These are phyloP conservation scores for Psylliodes chrysocephalus DNA, from an alignment of 2,888 invertebrate species.

Conservation along the genomic window DNA sequence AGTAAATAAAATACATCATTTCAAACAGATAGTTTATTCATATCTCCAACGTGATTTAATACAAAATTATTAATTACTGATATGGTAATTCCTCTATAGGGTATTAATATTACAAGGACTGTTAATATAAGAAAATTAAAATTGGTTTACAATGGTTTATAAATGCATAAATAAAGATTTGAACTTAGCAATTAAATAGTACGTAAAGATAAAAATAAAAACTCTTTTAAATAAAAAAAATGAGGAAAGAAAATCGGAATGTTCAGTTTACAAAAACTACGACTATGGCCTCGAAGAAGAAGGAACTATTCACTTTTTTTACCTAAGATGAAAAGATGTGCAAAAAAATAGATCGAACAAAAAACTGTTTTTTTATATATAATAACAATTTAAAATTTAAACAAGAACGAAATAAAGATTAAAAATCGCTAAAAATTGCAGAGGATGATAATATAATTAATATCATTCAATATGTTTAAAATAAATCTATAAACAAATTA, in stretches of 20 bases:
- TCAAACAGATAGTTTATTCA: constrained; percentile 15
- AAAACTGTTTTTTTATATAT: too few species aligned
- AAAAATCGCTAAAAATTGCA: too few species aligned
- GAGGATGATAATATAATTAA: too few species aligned
- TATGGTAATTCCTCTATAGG: constrained; percentile 13
- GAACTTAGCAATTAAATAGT: background rate
- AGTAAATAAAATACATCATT: background rate
- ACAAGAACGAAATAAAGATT: too few species aligned
- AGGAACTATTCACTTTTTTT: background rate
- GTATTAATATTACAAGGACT: background rate
- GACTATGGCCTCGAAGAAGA: background rate
- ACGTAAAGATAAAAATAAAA: background rate
- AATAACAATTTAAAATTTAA: too few species aligned
- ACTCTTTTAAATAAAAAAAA: background rate
- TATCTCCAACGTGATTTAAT: constrained; percentile 15
- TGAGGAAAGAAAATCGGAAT: background rate
- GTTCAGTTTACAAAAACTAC: background rate
- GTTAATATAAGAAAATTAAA: background rate
- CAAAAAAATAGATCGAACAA: too few species aligned
- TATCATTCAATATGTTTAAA: too few species aligned
- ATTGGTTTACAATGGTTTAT: constrained; percentile 1
- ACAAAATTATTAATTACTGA: constrained; percentile 25
- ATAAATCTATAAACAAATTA: too few species aligned
- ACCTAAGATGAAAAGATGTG: background rate
- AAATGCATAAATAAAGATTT: constrained; percentile 2